Percentiles rank a stretch among this genome's conserved stretches.
Conservation (phyloP, 1,140 invertebrate species). For the Eriocheir sinensis region DNA sequence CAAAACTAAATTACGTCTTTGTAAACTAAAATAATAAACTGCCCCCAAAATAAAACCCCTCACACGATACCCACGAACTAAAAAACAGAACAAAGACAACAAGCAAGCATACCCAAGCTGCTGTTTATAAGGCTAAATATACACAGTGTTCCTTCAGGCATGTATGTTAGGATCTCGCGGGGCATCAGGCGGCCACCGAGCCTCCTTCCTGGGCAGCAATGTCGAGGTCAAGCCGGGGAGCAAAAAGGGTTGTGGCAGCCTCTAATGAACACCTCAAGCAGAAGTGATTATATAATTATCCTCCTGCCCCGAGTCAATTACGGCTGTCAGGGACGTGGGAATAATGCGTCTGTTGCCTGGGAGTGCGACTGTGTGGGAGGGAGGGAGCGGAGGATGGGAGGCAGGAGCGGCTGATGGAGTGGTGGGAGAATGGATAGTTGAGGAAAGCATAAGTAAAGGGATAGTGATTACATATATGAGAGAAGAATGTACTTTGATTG, state of each 20-base stretch:
- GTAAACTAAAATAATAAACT: too few relatives aligned
- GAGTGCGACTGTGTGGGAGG: not conserved
- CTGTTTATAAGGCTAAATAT: not conserved
- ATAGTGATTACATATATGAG: not conserved
- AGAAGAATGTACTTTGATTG: not conserved
- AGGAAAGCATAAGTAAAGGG: not conserved
- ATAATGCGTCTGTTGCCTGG: not conserved
- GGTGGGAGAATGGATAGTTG: not conserved
- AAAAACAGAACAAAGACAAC: not conserved
- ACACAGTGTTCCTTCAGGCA: not conserved
- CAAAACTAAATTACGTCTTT: not conserved
- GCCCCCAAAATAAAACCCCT: too few relatives aligned
- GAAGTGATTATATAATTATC: conserved; percentile 12
- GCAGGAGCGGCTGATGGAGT: not conserved
- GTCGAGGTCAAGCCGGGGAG: not conserved
- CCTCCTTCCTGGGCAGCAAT: not conserved
- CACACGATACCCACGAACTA: too few relatives aligned
- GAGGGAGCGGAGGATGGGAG: not conserved
- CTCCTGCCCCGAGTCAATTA: not conserved
- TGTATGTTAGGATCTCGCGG: too few relatives aligned
- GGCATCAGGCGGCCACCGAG: not conserved
- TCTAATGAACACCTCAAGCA: conserved; percentile 15
- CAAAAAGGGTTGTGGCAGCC: conserved; percentile 20
- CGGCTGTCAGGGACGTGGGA: not conserved
- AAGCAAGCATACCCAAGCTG: not conserved